Base-by-base conservation (phyloP, 2,113 vertebrate species). In the Esox niger region DNA sequence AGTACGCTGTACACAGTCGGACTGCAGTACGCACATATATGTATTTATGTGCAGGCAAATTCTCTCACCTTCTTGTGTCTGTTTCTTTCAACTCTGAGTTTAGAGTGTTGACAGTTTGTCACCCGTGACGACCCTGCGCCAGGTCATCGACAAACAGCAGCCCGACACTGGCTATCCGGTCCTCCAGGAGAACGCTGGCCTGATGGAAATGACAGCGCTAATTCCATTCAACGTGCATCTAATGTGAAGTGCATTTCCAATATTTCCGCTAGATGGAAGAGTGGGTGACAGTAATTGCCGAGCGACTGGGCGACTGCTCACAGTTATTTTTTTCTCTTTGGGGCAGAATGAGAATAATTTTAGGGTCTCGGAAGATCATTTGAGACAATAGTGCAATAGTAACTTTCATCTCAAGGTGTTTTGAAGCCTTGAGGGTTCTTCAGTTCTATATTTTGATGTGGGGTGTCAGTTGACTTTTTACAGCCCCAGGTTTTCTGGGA, bases 221-320 rank as follows among this genome's bases (percentile, higher is more conserved):
- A 89, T 88, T 87, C 77, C n/a, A 54, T 86, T 83, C 83, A 84
- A 89, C 83, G 82, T 78, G 76, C 25, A 31, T 79, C 83, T 86
- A 91, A 90, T 90, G 79, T 86, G 82, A 86, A 83, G 74, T 57
- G 70, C 83, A 88, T 89, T 87, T 86, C 55, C 49, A 70, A 75
- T 80, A 83, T 88, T 83, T 85, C 62, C 13, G 67, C 77, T 78
- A 78, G 84, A 88, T 82, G 66, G 76, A 35, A 78, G 86, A 82
- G 79, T 68, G 66, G 52, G 64, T 73, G 80, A 77, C 82, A 79
- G 80, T 90, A 90, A 91, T 90, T 88, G 79, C 75, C 78, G 82
- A 32, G 65, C 64, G 63, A 79, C 70, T 68, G 69, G 72, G 79
- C 73, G 62, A 69, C 80, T 79, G 67, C 2, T 56, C 60, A 67